Evolutionary conservation across 2,888 invertebrate genomes (phyloP).

Genomic region (Erebia palarica): DNA sequence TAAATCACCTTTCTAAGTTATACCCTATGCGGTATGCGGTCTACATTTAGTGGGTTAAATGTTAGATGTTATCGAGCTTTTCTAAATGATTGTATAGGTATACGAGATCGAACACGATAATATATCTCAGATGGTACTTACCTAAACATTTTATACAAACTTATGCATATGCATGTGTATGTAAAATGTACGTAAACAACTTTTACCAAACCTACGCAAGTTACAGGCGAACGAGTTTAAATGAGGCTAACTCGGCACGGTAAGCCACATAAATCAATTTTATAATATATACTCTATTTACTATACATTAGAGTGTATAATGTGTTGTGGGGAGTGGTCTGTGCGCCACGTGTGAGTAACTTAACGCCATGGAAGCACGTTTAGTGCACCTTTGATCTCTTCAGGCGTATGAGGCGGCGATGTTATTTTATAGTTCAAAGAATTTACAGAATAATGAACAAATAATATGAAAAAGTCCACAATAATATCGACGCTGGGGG

Average conservation of each 20-base stretch:
- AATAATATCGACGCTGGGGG: constrained; percentile 9
- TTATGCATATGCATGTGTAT: constrained; percentile 20
- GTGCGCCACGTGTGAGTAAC: constrained; percentile 37
- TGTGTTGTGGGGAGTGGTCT: constrained; percentile 6
- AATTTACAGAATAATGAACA: constrained; percentile 34
- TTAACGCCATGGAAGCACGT: constrained; percentile 45
- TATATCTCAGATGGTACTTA: neutral
- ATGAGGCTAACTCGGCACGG: constrained; percentile 35
- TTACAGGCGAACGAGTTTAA: constrained; percentile 36
- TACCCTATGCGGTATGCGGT: too few species aligned
- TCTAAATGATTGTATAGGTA: neutral
- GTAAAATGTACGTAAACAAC: constrained; percentile 26
- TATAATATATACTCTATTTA: constrained; percentile 21
- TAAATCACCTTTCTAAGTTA: neutral
- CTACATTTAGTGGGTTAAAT: neutral
- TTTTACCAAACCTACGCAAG: constrained; percentile 40
- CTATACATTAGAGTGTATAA: neutral
- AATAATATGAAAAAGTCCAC: constrained; percentile 16
- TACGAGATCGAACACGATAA: neutral
- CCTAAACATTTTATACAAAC: neutral
- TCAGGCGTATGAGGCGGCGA: constrained; percentile 40
- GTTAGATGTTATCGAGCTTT: neutral
- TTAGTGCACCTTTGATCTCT: constrained; percentile 50
- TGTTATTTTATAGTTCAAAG: constrained; percentile 46
- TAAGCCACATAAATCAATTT: constrained; percentile 26